Conservation (phyloP, 1,140 invertebrate species). For the Asobara japonica region DNA sequence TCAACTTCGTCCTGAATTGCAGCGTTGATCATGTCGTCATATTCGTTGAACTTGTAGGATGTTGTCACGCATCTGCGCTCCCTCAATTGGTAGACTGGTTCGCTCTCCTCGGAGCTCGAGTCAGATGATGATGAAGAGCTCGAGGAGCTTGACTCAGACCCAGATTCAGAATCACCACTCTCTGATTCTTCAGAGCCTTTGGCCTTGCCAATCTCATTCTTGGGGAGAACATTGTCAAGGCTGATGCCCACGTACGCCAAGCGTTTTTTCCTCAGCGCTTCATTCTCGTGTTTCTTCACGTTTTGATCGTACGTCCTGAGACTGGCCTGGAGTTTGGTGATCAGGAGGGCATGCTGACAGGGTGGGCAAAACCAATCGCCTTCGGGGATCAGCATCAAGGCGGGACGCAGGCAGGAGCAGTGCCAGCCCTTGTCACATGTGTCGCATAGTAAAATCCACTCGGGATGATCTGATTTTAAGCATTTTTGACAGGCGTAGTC, state of each 20-base stretch:
- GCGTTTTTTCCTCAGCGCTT: conserved; percentile 77
- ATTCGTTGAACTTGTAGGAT: conserved; percentile 87
- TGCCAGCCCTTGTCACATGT: conserved; percentile 95
- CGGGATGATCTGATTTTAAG: conserved; percentile 89
- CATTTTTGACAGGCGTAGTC: conserved; percentile 87
- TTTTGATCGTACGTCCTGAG: conserved; percentile 72
- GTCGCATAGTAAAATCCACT: conserved; percentile 96
- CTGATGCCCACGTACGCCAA: conserved; percentile 82
- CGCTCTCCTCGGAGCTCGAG: conserved; percentile 71
- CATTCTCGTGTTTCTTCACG: conserved; percentile 73
- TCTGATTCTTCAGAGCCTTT: background rate
- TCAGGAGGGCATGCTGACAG: conserved; percentile 85
- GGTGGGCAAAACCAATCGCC: conserved; percentile 98
- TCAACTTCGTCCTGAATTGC: conserved; percentile 86
- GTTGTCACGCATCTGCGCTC: conserved; percentile 81
- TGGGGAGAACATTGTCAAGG: conserved; percentile 77
- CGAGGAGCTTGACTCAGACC: background rate
- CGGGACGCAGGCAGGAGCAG: conserved; percentile 89
- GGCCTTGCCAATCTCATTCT: conserved; percentile 50
- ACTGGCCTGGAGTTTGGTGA: conserved; percentile 74
- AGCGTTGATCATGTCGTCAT: conserved; percentile 92
- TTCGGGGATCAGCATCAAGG: conserved; percentile 92
- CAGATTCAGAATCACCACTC: conserved; percentile 39
- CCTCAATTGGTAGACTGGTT: conserved; percentile 84
- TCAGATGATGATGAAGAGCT: conserved; percentile 38